Evolutionary conservation across 2,113 vertebrate genomes (phyloP).

Genomic region (Naja naja): DNA sequence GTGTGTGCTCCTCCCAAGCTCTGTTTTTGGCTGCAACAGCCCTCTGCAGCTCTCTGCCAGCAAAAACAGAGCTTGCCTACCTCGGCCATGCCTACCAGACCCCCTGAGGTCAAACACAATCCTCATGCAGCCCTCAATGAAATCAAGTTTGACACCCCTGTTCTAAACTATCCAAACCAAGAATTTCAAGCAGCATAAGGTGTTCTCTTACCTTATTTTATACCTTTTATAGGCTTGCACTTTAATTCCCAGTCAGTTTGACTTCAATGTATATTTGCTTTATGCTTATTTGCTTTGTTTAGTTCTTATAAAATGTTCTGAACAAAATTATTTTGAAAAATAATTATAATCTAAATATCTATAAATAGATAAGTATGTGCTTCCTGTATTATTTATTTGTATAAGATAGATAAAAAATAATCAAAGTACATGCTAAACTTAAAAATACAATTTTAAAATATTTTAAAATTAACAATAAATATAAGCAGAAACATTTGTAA

Average conservation of each 20-base stretch:
- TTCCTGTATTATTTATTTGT: neutral
- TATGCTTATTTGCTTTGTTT: neutral
- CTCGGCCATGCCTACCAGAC: no score
- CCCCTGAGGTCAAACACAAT: no score
- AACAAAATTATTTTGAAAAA: neutral
- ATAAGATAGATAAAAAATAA: neutral
- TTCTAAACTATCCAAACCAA: no score
- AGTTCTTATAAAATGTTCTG: neutral
- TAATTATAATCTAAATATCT: neutral
- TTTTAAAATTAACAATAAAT: neutral
- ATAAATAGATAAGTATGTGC: neutral
- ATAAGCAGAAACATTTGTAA: neutral
- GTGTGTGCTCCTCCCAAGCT: no score
- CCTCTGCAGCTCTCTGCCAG: no score
- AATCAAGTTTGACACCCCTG: no score
- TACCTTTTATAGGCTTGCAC: neutral
- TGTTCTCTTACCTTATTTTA: no score
- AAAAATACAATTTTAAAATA: neutral
- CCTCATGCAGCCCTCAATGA: no score
- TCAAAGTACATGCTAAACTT: neutral
- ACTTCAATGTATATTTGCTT: neutral
- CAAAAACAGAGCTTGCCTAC: no score
- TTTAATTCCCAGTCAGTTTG: neutral
- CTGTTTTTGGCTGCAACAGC: no score
- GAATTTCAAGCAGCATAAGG: no score